phyloP scores from a whole-genome alignment of 1,140 invertebrate genomes.

The Thalassaphorura encarpata region DNA sequence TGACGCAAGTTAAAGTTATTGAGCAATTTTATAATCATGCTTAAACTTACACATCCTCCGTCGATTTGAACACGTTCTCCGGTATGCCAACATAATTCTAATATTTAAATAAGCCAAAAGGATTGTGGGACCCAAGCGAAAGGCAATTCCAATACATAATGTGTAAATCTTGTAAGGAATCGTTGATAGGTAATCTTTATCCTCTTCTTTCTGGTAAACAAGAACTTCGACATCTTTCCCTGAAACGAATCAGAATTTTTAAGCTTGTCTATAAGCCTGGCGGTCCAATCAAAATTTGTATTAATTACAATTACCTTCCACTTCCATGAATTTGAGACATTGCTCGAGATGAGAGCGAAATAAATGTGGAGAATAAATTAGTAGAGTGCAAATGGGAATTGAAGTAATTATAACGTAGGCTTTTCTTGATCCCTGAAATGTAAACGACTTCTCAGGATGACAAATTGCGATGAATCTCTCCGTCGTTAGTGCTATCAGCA shows the following conservation, averaged over 20 bases:
- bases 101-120: slow-evolving; percentile 56
- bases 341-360: too few relatives aligned
- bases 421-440: too few relatives aligned
- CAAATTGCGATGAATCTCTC: slow-evolving; percentile 73
- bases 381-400: too few relatives aligned
- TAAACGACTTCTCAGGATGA: slow-evolving; percentile 56
- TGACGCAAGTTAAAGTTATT: neutral
- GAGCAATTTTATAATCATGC: neutral
- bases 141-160: slow-evolving; percentile 52
- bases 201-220: slow-evolving; percentile 50
- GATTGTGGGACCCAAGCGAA: slow-evolving; percentile 56
- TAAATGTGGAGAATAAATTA: too few relatives aligned
- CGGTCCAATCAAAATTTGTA: too few relatives aligned
- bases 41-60: slow-evolving; percentile 46
- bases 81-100: slow-evolving; percentile 57
- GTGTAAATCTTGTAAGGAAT: slow-evolving; percentile 49
- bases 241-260: too few relatives aligned
- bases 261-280: too few relatives aligned
- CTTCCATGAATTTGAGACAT: too few relatives aligned
- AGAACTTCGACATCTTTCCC: slow-evolving; percentile 31
- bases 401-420: too few relatives aligned
- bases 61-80: slow-evolving; percentile 52
- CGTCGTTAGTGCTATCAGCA: slow-evolving; percentile 64
- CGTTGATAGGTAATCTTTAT: slow-evolving; percentile 43
- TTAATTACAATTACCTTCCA: too few relatives aligned